These are phyloP conservation scores for Cosmopolites sordidus DNA, from an alignment of 2,888 invertebrate species.

Conservation along the genomic window DNA sequence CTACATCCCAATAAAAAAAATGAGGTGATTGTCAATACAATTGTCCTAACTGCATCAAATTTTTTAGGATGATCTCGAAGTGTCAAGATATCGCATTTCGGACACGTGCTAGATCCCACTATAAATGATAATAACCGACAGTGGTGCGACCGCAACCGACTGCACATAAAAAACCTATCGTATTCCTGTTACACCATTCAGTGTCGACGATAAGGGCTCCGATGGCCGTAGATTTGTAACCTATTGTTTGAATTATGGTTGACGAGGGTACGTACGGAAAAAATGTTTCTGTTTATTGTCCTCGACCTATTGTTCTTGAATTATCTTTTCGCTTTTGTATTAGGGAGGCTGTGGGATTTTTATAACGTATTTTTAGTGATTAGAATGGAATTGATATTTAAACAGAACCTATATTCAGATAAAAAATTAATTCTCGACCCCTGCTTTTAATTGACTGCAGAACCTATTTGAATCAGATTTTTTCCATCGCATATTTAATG, in stretches of 20 bases:
- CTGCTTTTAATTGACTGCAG: too few species aligned
- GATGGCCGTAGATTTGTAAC: slow-evolving; percentile 30
- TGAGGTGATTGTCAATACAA: not conserved
- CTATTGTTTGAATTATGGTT: slow-evolving; percentile 30
- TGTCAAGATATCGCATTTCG: slow-evolving; percentile 32
- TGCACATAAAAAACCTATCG: slow-evolving; percentile 32
- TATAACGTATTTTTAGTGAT: too few species aligned
- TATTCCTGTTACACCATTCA: slow-evolving; percentile 26
- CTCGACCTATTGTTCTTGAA: not conserved
- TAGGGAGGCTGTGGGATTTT: not conserved
- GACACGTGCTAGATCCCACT: slow-evolving; percentile 35
- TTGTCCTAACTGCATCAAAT: slow-evolving; percentile 14
- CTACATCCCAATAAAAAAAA: too few species aligned
- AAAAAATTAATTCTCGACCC: too few species aligned
- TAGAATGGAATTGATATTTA: too few species aligned
- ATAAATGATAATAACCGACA: slow-evolving; percentile 31
- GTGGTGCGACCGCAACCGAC: slow-evolving; percentile 22
- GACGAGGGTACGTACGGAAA: slow-evolving; percentile 1
- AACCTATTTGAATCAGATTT: too few species aligned
- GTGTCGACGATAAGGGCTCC: slow-evolving; percentile 19
- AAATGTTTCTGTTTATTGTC: not conserved
- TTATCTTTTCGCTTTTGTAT: not conserved
- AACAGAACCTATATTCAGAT: too few species aligned
- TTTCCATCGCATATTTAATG: too few species aligned
- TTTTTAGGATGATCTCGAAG: slow-evolving; percentile 25